These are phyloP conservation scores for Helicoverpa armigera DNA, from an alignment of 1,140 invertebrate species.

Conservation along the genomic window DNA sequence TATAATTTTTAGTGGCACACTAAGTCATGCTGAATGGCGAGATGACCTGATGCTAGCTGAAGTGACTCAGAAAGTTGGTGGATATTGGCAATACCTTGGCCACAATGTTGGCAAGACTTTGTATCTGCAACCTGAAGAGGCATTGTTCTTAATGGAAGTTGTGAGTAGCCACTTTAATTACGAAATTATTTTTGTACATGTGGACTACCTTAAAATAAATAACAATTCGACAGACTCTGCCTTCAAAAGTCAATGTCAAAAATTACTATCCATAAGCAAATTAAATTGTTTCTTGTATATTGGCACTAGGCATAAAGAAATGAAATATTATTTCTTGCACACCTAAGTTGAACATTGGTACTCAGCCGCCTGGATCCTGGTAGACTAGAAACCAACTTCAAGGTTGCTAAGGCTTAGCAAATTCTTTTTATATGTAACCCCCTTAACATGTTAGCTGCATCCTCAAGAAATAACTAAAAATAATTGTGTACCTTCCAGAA, in stretches of 20 bases:
- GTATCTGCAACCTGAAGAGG: slow-evolving; percentile 88
- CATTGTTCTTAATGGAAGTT: slow-evolving; percentile 88
- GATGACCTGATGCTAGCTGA: slow-evolving; percentile 86
- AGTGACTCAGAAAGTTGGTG: slow-evolving; percentile 87
- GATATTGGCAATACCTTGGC: slow-evolving; percentile 88
- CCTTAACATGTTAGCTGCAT: too few species aligned
- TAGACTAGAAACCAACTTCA: too few species aligned
- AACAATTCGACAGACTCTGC: too few species aligned
- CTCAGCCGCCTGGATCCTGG: too few species aligned
- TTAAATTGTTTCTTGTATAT: too few species aligned
- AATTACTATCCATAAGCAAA: too few species aligned
- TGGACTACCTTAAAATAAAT: too few species aligned
- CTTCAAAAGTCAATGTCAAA: too few species aligned
- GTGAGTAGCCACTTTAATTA: slow-evolving; percentile 79
- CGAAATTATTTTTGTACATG: not conserved
- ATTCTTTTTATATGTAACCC: too few species aligned
- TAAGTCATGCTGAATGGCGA: slow-evolving; percentile 88
- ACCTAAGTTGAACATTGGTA: too few species aligned
- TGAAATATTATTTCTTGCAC: not conserved
- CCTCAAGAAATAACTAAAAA: not conserved
- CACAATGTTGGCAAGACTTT: slow-evolving; percentile 82
- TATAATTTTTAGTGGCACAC: slow-evolving; percentile 73
- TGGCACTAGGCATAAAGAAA: too few species aligned
- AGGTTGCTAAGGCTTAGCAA: too few species aligned
- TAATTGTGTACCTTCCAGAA: slow-evolving; percentile 84